Evolutionary conservation across 2,113 vertebrate species (phyloP).

Genomic region (Anguilla rostrata): DNA sequence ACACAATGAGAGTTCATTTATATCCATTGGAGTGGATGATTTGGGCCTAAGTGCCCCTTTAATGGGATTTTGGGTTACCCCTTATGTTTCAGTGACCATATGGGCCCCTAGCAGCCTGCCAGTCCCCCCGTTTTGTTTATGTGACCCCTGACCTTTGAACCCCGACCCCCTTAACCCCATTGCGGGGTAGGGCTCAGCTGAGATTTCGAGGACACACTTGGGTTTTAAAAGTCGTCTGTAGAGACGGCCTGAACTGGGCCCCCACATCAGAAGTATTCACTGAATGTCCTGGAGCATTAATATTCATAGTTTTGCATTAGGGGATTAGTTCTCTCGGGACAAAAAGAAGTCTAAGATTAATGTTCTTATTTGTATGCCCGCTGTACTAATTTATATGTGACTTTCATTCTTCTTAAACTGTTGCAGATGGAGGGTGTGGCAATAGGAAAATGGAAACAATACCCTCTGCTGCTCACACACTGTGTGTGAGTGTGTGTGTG

Average conservation of each 20-base stretch:
- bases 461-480: too few relatives aligned
- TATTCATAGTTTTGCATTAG: neutral
- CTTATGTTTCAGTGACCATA: slow-evolving; percentile 59
- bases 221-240: neutral
- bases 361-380: neutral
- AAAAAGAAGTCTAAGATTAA: neutral
- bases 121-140: slow-evolving; percentile 55
- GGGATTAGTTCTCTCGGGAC: neutral
- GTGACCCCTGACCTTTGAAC: slow-evolving; percentile 53
- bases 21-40: slow-evolving; percentile 57
- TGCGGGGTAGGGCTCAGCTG: slow-evolving; percentile 2
- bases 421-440: neutral
- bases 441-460: neutral
- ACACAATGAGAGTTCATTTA: slow-evolving; percentile 47
- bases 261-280: neutral
- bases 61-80: neutral
- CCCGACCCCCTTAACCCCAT: slow-evolving; percentile 46
- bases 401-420: neutral
- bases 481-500: too few relatives aligned
- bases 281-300: neutral
- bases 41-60: neutral
- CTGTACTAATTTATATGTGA: neutral
- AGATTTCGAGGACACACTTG: neutral
- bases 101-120: slow-evolving; percentile 53
- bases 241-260: neutral